These are phyloP conservation scores for Gadus macrocephalus DNA, from an alignment of 2,113 vertebrate species.

Conservation along the genomic window DNA sequence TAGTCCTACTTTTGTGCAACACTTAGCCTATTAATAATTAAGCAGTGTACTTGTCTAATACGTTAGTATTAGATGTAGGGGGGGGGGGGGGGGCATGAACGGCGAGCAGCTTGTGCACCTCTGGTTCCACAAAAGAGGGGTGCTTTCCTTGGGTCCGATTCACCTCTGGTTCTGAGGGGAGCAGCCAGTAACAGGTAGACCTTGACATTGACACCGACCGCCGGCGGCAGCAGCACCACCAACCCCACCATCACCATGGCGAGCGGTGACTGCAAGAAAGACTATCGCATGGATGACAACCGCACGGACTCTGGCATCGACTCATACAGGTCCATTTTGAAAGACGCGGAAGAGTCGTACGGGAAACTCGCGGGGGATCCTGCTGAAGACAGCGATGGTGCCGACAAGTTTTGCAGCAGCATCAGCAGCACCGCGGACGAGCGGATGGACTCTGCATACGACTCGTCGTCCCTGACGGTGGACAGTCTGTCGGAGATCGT, in stretches of 20 bases:
- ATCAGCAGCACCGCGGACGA: slow-evolving; percentile 51
- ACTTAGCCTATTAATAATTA: too few relatives aligned
- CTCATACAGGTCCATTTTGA: slow-evolving; percentile 55
- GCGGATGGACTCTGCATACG: slow-evolving; percentile 71
- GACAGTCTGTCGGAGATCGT: slow-evolving; percentile 66
- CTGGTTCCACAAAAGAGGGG: slow-evolving; percentile 54
- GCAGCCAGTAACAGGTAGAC: slow-evolving; percentile 25
- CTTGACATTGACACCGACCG: slow-evolving; percentile 17
- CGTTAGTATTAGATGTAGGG: too few relatives aligned
- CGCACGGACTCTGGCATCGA: slow-evolving; percentile 70
- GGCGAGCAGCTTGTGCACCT: slow-evolving; percentile 35
- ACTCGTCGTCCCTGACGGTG: slow-evolving; percentile 68
- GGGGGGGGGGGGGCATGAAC: slow-evolving; percentile 65
- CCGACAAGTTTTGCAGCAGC: slow-evolving; percentile 52
- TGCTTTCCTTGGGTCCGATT: slow-evolving; percentile 42
- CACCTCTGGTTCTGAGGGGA: slow-evolving; percentile 18
- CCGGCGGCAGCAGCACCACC: slow-evolving; percentile 17
- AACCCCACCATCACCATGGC: slow-evolving; percentile 50
- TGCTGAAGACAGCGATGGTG: slow-evolving; percentile 41
- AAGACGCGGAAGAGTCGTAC: slow-evolving; percentile 41
- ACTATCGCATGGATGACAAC: slow-evolving; percentile 60
- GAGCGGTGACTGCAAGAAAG: slow-evolving; percentile 54
- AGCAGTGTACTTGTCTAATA: too few relatives aligned
- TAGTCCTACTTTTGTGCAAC: too few relatives aligned
- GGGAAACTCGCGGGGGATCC: slow-evolving; percentile 24